Base-by-base conservation (phyloP, 2,797 vertebrate species). In the Lerista edwardsae region DNA sequence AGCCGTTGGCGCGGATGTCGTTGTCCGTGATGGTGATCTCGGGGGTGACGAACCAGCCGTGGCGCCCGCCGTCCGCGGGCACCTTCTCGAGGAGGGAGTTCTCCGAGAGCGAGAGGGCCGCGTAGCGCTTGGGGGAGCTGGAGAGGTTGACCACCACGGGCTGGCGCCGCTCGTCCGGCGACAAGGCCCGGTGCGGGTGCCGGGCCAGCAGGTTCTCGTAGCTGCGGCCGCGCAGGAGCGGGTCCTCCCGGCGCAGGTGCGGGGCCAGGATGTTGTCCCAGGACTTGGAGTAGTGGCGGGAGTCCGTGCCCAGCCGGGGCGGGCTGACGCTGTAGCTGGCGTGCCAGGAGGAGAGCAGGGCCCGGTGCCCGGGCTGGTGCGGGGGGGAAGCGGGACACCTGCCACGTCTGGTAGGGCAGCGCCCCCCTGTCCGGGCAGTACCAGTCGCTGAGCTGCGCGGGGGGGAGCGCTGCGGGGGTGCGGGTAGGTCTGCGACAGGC, bases 11-110 rank as follows among this genome's bases (percentile, higher is more conserved):
- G 4, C 96, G 97, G 89, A 99, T 95, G 90, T 99, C 98, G 1
- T 99, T 99, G 95, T 99, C 98, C 0, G 98, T 99, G 93, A 99
- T 99, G 84, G 98, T 99, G 93, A 99, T 99, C 93, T 99, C 98
- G 0, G 98, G 98, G 0, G 98, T 99, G 76, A 99, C 97, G 19
- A 97, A 99, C 98, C 98, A 99, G 59, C 97, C 96, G 4, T 97
- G 96, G 75, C 95, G 96, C 86, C 97, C 96, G 0, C 97, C 91
- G 0, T 97, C 97, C 0, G 87, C 91, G 0, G 97, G 95, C 31
- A 97, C 95, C 82, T 97, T 97, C 87, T 99, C 98, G 0, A 98
- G 96, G 57, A 99, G 94, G 1, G 98, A 99, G 84, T 96, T 98
- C 93, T 99, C 98, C 0, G 98, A 99, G 88, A 99, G 95, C 0